phyloP scores from a whole-genome alignment of 2,797 vertebrate genomes.

The Rallus crepitans region DNA sequence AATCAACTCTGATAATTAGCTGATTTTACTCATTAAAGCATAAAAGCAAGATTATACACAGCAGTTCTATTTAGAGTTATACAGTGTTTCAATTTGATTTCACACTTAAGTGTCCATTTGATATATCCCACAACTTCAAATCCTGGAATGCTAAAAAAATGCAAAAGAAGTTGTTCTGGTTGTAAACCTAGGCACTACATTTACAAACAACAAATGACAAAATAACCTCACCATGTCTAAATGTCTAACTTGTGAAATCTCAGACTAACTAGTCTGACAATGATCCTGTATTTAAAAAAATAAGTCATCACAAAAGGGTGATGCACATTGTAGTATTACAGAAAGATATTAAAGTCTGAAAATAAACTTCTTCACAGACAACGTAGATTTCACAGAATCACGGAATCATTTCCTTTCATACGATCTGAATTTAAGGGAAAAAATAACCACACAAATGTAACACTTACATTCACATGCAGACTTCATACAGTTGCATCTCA shows the following conservation, averaged over 20 bases:
- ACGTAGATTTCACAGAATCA: no score
- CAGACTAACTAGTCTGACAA: not conserved
- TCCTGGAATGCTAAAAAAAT: not conserved
- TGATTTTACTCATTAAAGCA: not conserved
- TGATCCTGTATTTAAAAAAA: not conserved
- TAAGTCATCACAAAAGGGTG: not conserved
- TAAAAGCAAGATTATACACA: not conserved
- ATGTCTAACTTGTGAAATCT: not conserved
- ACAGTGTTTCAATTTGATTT: not conserved
- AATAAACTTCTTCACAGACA: not conserved
- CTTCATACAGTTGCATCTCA: not conserved
- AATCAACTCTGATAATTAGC: not conserved
- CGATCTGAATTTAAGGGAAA: not conserved
- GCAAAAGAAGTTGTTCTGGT: not conserved
- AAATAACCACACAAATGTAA: not conserved
- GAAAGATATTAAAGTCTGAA: not conserved
- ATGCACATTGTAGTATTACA: not conserved
- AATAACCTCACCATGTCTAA: not conserved
- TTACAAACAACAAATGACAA: not conserved
- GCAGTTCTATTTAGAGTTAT: not conserved
- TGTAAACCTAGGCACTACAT: not conserved
- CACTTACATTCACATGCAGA: not conserved
- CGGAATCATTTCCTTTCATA: not conserved
- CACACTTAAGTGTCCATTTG: not conserved
- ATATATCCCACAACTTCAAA: not conserved